phyloP scores from a whole-genome alignment of 1,140 invertebrate species.

The Papilio aristodemus region DNA sequence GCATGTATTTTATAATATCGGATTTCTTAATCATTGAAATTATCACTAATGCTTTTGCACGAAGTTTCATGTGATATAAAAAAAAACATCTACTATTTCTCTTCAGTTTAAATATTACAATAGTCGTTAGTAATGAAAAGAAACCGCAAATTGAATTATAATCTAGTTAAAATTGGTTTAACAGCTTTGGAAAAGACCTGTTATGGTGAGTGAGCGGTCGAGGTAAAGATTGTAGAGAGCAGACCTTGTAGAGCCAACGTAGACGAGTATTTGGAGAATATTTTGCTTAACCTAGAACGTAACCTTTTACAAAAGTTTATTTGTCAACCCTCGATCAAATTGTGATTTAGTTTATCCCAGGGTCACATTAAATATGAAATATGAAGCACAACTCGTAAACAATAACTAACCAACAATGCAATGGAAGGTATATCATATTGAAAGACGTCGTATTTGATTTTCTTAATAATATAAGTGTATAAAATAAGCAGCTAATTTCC shows the following conservation, averaged over 20 bases:
- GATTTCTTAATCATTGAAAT: slow-evolving; percentile 33
- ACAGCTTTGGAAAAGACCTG: slow-evolving; percentile 81
- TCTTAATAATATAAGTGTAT: too few relatives aligned
- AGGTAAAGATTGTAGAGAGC: slow-evolving; percentile 67
- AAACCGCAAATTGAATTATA: slow-evolving; percentile 34
- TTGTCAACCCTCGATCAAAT: slow-evolving; percentile 36
- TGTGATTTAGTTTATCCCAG: slow-evolving; percentile 8
- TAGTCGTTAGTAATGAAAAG: not conserved
- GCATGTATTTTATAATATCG: slow-evolving; percentile 61
- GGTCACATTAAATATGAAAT: not conserved
- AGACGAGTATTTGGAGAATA: slow-evolving; percentile 61
- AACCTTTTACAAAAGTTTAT: slow-evolving; percentile 45
- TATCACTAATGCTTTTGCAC: slow-evolving; percentile 56
- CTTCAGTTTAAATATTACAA: not conserved
- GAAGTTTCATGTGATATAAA: slow-evolving; percentile 40
- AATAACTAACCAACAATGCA: not conserved
- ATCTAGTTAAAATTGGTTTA: slow-evolving; percentile 70
- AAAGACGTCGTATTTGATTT: too few relatives aligned
- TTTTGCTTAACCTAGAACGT: slow-evolving; percentile 63
- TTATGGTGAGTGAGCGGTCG: slow-evolving; percentile 75
- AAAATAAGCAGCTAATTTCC: too few relatives aligned
- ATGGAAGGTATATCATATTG: too few relatives aligned
- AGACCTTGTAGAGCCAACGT: slow-evolving; percentile 57
- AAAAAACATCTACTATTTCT: not conserved
- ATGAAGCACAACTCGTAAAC: not conserved